Base-by-base conservation (phyloP, 2,797 vertebrate genomes). In the Cyclopterus lumpus region DNA sequence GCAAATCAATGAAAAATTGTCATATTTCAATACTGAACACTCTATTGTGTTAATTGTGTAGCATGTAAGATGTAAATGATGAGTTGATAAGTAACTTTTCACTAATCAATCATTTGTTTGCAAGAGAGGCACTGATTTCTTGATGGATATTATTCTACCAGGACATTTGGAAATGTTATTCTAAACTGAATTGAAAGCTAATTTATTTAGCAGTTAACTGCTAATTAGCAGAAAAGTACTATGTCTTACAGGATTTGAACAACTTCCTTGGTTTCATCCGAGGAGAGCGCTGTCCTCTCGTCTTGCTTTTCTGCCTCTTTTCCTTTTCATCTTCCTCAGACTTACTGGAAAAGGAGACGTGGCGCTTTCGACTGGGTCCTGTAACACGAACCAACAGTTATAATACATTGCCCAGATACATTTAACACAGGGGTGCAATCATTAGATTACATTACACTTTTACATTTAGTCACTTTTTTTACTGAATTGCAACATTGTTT, bases 291-390 rank as follows among this genome's bases (percentile, higher is more conserved):
- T 48, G 77, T 18, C 12, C 62, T 82, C 82, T 80, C 3, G 66
- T 83, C 70, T 80, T 88, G 72, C 65, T 80, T 87, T 77, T 88
- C 70, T 86, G 91, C 44, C 20, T 80, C 57, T 89, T 68, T 46
- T 88, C 73, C 36, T 75, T 83, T 59, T 91, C 81, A 36, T 93
- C 88, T 14, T 93, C 90, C 32, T 94, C 92, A 16, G 85, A 91
- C 51, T 85, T 79, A 88, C 87, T 91, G 78, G 78, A 87, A 0
- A 79, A 86, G 22, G 89, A 87, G n/a, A 92, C 91, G 24, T 66
- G 81, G 55, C 92, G 91, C 84, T 97, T 97, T 48, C 67, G 88
- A 86, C 30, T 66, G 6, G 89, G 91, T 77, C 93, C 90, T 92
- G 76, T 44, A 64, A 71, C 10, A 70, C 75, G 24, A 73, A 60